phyloP scores from a whole-genome alignment of 2,797 vertebrate species.

The Pantherophis alleghaniensis region DNA sequence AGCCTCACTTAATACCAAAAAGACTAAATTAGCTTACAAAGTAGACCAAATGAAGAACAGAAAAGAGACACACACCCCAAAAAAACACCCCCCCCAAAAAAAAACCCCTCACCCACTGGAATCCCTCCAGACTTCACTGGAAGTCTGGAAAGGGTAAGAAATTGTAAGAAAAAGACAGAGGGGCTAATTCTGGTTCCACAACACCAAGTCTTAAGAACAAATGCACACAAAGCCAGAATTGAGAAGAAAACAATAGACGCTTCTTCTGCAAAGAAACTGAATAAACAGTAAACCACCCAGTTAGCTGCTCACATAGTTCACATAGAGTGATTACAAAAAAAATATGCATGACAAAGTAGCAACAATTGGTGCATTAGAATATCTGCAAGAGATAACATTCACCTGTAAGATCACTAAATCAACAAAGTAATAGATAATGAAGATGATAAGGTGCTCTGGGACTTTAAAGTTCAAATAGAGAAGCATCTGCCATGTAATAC shows the following conservation, averaged over 20 bases:
- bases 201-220: no score
- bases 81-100: no score
- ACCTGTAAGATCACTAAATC: background rate
- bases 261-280: no score
- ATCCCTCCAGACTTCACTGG: no score
- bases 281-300: no score
- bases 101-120: no score
- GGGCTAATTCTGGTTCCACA: no score
- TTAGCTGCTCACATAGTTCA: no score
- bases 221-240: no score
- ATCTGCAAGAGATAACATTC: background rate
- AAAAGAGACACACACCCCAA: background rate
- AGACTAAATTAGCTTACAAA: background rate
- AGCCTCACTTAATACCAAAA: background rate
- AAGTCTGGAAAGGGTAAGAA: no score
- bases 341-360: background rate
- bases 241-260: no score
- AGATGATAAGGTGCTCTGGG: background rate
- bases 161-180: no score
- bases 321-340: background rate
- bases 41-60: background rate
- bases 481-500: background rate
- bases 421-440: background rate
- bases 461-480: background rate
- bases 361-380: background rate